phyloP scores from a whole-genome alignment of 2,888 invertebrate genomes.

The Blomia tropicalis region DNA sequence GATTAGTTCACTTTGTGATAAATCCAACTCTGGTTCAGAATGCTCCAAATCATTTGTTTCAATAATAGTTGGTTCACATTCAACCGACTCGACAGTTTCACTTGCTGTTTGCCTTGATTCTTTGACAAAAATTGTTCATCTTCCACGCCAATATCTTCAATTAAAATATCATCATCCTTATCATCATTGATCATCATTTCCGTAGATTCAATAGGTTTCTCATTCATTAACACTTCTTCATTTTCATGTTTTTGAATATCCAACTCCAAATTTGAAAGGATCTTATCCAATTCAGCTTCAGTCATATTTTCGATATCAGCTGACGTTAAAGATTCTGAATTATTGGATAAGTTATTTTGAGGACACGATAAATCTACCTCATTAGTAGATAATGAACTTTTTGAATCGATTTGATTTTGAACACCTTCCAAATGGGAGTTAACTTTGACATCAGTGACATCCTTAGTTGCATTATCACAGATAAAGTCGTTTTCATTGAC shows the following conservation, averaged over 20 bases:
- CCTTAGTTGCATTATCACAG: background rate
- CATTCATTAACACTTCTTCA: too few relatives aligned
- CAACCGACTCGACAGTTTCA: background rate
- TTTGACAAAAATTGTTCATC: background rate
- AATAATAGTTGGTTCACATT: background rate
- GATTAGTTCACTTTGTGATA: too few relatives aligned
- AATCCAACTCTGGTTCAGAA: too few relatives aligned
- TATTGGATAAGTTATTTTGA: background rate
- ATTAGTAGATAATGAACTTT: background rate
- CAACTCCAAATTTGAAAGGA: conserved; percentile 15
- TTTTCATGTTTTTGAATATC: too few relatives aligned
- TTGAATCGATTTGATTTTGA: background rate
- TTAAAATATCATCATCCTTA: background rate
- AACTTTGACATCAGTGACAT: background rate
- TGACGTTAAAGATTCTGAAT: background rate
- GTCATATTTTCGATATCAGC: conserved; percentile 7
- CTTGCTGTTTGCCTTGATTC: background rate
- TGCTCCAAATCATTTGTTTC: too few relatives aligned
- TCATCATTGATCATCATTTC: background rate
- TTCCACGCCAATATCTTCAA: background rate
- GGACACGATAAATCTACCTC: background rate
- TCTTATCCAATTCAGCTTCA: conserved; percentile 17
- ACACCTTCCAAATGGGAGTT: background rate
- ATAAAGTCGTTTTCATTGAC: conserved; percentile 4
- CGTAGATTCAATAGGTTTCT: too few relatives aligned